phyloP scores from a whole-genome alignment of 2,888 invertebrate species.

The Vannuccia rotundouncinata region DNA sequence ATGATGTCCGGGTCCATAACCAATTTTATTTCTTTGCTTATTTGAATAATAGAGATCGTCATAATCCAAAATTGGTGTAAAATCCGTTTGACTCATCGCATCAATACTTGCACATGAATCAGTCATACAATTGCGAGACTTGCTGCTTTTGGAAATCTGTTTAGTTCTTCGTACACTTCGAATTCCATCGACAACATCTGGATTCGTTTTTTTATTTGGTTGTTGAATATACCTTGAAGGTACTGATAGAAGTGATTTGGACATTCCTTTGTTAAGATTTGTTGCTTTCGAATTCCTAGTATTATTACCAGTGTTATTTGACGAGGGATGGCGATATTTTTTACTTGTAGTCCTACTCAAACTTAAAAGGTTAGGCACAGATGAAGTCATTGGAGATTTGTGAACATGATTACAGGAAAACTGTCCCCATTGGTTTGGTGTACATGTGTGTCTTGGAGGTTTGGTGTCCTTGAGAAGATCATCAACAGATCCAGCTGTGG shows the following conservation, averaged over 20 bases:
- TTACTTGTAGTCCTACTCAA: not conserved
- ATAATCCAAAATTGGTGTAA: not conserved
- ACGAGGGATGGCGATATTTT: not conserved
- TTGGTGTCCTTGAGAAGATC: not conserved
- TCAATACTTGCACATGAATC: not conserved
- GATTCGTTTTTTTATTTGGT: not conserved
- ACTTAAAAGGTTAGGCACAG: not conserved
- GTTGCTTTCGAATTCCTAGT: too few species aligned
- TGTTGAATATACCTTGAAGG: not conserved
- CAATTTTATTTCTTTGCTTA: not conserved
- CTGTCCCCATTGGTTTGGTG: not conserved
- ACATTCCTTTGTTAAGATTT: not conserved
- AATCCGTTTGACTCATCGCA: constrained; percentile 11
- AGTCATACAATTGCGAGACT: not conserved
- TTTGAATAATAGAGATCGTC: not conserved
- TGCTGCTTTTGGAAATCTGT: not conserved
- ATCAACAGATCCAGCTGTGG: constrained; percentile 3
- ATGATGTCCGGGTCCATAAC: not conserved
- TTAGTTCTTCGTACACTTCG: constrained; percentile 17
- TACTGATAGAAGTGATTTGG: not conserved
- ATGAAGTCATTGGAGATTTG: not conserved
- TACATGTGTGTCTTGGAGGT: not conserved
- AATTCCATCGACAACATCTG: not conserved
- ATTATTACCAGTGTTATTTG: not conserved
- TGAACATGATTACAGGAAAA: not conserved